A percentile compares a stretch with the other conserved stretches of the same genome.
These are phyloP conservation scores for Lordiphosa stackelbergi DNA, from an alignment of 1,140 invertebrate species.

Conservation along the genomic window DNA sequence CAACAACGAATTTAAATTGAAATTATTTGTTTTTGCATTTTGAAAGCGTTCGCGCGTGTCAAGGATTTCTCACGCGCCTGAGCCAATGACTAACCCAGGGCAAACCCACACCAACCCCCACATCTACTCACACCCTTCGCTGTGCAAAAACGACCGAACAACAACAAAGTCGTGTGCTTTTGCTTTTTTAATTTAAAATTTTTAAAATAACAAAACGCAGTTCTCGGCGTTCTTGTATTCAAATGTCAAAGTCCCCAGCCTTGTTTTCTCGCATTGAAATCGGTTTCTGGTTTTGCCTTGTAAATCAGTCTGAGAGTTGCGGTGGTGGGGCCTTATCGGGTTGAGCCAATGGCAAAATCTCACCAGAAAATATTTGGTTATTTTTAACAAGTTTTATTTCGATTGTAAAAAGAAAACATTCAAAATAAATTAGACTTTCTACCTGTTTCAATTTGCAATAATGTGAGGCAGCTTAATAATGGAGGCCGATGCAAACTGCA, in stretches of 20 bases:
- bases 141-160: constrained; percentile 18
- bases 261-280: not conserved
- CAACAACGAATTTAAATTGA: constrained; percentile 71
- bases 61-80: constrained; percentile 68
- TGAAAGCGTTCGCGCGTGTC: constrained; percentile 69
- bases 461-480: too few relatives aligned
- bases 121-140: constrained; percentile 3
- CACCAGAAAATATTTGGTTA: too few relatives aligned
- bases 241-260: constrained; percentile 58
- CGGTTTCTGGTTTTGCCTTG: not conserved
- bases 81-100: constrained; percentile 28
- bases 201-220: constrained; percentile 67
- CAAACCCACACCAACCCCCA: constrained; percentile 3
- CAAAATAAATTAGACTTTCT: too few relatives aligned
- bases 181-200: constrained; percentile 73
- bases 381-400: too few relatives aligned
- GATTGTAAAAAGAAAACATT: too few relatives aligned
- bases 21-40: constrained; percentile 76
- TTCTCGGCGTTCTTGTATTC: constrained; percentile 33
- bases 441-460: too few relatives aligned
- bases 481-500: too few relatives aligned
- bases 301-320: too few relatives aligned
- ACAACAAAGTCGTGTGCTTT: constrained; percentile 47
- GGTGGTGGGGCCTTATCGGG: too few relatives aligned
- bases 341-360: too few relatives aligned